Percentiles rank a stretch among this genome's conserved stretches.
Conservation (phyloP, 2,113 vertebrate species). For the Percopsis transmontana region DNA sequence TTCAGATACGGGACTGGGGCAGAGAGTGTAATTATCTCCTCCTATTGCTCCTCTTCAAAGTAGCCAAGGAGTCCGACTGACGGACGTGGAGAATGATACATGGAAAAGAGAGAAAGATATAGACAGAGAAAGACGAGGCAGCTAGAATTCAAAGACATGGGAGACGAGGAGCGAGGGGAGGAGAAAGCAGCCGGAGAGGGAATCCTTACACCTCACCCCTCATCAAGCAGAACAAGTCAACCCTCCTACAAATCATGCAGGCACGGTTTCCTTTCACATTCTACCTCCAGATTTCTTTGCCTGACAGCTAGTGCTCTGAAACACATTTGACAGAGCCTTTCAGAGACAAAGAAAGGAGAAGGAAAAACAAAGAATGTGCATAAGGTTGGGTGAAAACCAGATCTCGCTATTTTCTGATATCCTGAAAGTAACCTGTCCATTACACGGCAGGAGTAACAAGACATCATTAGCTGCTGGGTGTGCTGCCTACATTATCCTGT, state of each 20-base stretch:
- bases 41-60: slow-evolving; percentile 63
- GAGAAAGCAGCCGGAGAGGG: slow-evolving; percentile 12
- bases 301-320: slow-evolving; percentile 45
- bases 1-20: slow-evolving; percentile 65
- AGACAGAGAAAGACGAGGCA: slow-evolving; percentile 37
- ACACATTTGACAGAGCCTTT: slow-evolving; percentile 40
- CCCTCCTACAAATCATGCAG: slow-evolving; percentile 41
- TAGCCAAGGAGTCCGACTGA: slow-evolving; percentile 55
- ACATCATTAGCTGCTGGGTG: too few relatives aligned
- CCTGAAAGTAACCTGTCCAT: too few relatives aligned
- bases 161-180: slow-evolving; percentile 23
- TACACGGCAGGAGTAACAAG: too few relatives aligned
- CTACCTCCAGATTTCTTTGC: slow-evolving; percentile 30
- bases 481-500: too few relatives aligned
- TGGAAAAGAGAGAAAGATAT: neutral
- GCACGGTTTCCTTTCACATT: slow-evolving; percentile 35
- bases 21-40: slow-evolving; percentile 76
- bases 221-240: slow-evolving; percentile 41
- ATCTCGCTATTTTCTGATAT: too few relatives aligned
- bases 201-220: slow-evolving; percentile 40
- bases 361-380: slow-evolving; percentile 9
- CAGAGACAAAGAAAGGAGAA: slow-evolving; percentile 20
- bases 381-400: too few relatives aligned
- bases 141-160: slow-evolving; percentile 37
- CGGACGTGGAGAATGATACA: slow-evolving; percentile 7